Percentiles rank a stretch among this genome's conserved stretches.
Conservation (phyloP, 2,888 invertebrate species). For the Salticus scenicus region DNA sequence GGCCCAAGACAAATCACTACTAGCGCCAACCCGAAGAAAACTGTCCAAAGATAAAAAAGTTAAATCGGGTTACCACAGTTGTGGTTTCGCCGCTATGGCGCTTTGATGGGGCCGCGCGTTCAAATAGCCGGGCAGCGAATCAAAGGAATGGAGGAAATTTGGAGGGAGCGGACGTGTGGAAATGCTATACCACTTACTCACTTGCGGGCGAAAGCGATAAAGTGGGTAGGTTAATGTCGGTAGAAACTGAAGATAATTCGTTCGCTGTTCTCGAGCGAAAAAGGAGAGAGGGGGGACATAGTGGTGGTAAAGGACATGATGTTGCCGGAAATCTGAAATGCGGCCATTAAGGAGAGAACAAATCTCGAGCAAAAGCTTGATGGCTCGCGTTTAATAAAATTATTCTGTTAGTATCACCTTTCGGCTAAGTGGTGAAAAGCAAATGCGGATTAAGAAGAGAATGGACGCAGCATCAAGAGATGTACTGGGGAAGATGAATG, state of each 20-base stretch:
- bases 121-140: background rate
- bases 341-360: background rate
- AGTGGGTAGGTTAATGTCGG: slow-evolving; percentile 59
- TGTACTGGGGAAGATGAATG: background rate
- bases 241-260: slow-evolving; percentile 54
- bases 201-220: slow-evolving; percentile 51
- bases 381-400: slow-evolving; percentile 9
- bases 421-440: background rate
- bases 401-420: slow-evolving; percentile 1
- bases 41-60: slow-evolving; percentile 49
- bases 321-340: background rate
- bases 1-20: slow-evolving; percentile 54
- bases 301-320: background rate
- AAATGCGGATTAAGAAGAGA: slow-evolving; percentile 3
- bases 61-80: slow-evolving; percentile 59
- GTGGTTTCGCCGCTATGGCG: slow-evolving; percentile 11
- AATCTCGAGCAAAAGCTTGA: background rate
- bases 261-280: slow-evolving; percentile 22
- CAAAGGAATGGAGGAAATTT: slow-evolving; percentile 12
- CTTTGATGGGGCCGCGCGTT: slow-evolving; percentile 6
- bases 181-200: slow-evolving; percentile 33
- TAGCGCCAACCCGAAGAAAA: slow-evolving; percentile 31
- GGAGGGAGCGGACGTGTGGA: slow-evolving; percentile 47
- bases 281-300: background rate
- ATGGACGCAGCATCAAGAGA: background rate